phyloP scores from a whole-genome alignment of 2,797 vertebrate genomes.

The Petrocephalus schoutedeni region DNA sequence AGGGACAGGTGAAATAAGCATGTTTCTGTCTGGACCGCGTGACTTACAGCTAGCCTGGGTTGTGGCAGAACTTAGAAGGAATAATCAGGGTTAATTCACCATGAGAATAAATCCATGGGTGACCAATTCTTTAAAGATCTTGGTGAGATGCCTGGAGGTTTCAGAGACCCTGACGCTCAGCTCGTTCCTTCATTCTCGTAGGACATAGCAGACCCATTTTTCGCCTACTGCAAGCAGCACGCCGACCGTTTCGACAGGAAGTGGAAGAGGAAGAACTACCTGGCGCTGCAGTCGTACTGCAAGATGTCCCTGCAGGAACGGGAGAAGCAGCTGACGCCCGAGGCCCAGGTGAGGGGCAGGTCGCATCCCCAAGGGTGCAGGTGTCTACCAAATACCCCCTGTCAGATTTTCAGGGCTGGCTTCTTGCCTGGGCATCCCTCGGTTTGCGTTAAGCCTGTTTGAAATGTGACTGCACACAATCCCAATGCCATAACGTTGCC shows the following conservation, averaged over 20 bases:
- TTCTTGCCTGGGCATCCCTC: not conserved
- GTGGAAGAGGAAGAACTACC: slow-evolving; percentile 97
- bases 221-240: slow-evolving; percentile 98
- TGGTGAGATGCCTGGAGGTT: not conserved
- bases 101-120: not conserved
- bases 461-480: not conserved
- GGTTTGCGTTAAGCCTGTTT: not conserved
- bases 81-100: not conserved
- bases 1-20: no score
- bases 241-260: slow-evolving; percentile 98
- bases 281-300: slow-evolving; percentile 95
- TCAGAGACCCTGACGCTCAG: not conserved
- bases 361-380: not conserved
- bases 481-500: not conserved
- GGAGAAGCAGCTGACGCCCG: slow-evolving; percentile 88
- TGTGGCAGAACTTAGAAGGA: not conserved
- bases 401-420: not conserved
- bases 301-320: slow-evolving; percentile 92
- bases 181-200: slow-evolving; percentile 43
- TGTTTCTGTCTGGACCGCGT: no score
- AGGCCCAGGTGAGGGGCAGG: slow-evolving; percentile 78
- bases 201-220: slow-evolving; percentile 99
- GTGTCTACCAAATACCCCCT: not conserved
- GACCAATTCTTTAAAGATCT: no score
- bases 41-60: no score